A percentile compares a stretch with the other conserved stretches of the same genome.
These are phyloP conservation scores for Hypothenemus hampei DNA, from an alignment of 1,140 invertebrate genomes.

Conservation along the genomic window DNA sequence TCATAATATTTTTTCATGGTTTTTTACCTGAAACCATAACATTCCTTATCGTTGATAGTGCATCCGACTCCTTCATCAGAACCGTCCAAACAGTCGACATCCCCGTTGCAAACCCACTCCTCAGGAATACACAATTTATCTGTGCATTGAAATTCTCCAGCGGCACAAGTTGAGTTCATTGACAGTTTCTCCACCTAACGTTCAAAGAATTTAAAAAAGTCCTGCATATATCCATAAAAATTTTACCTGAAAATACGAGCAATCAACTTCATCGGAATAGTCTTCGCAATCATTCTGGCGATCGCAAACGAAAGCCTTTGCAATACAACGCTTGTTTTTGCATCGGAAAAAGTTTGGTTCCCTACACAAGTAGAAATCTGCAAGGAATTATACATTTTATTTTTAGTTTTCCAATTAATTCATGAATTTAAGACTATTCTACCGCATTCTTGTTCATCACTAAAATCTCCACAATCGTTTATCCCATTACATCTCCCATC, in stretches of 20 bases:
- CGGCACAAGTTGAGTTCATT: constrained; percentile 27
- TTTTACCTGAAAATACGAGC: constrained; percentile 39
- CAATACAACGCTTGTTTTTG: constrained; percentile 49
- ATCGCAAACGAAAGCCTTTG: constrained; percentile 48
- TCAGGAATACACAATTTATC: constrained; percentile 53
- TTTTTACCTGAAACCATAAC: constrained; percentile 44
- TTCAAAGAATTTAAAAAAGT: not conserved
- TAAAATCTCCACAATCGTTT: constrained; percentile 60
- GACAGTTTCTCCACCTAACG: constrained; percentile 5
- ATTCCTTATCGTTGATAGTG: constrained; percentile 23
- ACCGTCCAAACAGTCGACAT: constrained; percentile 63
- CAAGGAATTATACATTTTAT: constrained; percentile 6
- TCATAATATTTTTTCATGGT: not conserved
- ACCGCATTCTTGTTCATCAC: constrained; percentile 64
- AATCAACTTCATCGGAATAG: constrained; percentile 50
- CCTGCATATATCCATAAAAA: not conserved
- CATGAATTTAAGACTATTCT: constrained; percentile 17
- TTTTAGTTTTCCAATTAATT: not conserved
- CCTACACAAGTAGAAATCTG: constrained; percentile 31
- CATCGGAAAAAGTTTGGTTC: constrained; percentile 43
- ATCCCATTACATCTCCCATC: constrained; percentile 64
- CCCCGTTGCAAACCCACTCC: constrained; percentile 55
- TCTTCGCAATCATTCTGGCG: constrained; percentile 52
- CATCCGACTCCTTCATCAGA: constrained; percentile 55
- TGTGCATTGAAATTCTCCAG: constrained; percentile 45